Percentiles rank a stretch among this genome's conserved stretches.
Conservation (phyloP, 1,140 invertebrate species). For the Rhizoglyphus robini region DNA sequence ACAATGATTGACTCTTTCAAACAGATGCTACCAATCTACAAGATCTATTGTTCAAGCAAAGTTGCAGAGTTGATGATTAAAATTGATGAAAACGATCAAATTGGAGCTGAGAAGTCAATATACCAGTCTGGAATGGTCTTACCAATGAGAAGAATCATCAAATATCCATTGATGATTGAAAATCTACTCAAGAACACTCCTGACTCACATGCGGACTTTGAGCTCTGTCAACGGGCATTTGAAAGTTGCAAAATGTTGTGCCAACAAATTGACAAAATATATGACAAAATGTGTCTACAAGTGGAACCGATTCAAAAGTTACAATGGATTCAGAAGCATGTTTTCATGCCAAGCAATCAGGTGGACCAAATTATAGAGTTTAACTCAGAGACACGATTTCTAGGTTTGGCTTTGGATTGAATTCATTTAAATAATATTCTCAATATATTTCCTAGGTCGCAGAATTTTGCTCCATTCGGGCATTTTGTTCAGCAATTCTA, state of each 20-base stretch:
- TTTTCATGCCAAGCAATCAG: constrained; percentile 30
- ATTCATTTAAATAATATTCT: constrained; percentile 48
- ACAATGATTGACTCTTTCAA: too few species aligned
- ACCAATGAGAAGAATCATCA: constrained; percentile 75
- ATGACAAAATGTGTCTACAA: constrained; percentile 46
- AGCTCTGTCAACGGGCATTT: constrained; percentile 53
- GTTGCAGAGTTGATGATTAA: too few species aligned
- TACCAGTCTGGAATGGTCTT: constrained; percentile 55
- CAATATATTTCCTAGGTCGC: constrained; percentile 62
- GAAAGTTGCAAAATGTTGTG: constrained; percentile 54
- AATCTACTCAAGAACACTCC: constrained; percentile 62
- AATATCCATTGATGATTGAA: constrained; percentile 66
- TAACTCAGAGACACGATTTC: not conserved
- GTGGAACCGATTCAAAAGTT: constrained; percentile 63
- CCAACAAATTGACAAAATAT: constrained; percentile 48
- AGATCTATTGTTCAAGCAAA: too few species aligned
- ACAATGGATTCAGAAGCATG: constrained; percentile 58
- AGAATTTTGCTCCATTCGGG: constrained; percentile 57
- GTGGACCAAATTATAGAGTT: not conserved
- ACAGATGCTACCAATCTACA: too few species aligned
- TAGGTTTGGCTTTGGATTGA: not conserved
- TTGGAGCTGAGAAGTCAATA: too few species aligned
- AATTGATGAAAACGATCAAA: too few species aligned
- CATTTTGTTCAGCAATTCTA: constrained; percentile 51
- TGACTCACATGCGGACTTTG: constrained; percentile 50